phyloP scores from a whole-genome alignment of 2,113 vertebrate species.

The Sorex fumeus region DNA sequence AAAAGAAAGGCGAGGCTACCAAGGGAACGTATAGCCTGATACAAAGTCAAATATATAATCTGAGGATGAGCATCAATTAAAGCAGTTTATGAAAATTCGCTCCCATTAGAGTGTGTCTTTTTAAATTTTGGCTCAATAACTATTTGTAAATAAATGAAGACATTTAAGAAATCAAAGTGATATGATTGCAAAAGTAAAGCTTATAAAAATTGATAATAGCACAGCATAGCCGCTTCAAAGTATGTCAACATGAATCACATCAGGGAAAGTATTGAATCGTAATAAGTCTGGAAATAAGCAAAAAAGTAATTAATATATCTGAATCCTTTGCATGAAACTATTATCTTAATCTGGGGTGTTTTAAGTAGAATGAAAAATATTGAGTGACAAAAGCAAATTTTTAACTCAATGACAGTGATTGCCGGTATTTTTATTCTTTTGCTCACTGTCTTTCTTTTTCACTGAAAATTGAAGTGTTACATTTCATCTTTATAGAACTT shows the following conservation, averaged over 20 bases:
- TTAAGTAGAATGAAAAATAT: constrained; percentile 63
- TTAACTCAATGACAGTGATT: constrained; percentile 26
- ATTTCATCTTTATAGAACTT: constrained; percentile 28
- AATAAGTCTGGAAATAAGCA: constrained; percentile 55
- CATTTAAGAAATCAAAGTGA: constrained; percentile 69
- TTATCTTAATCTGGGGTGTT: constrained; percentile 59
- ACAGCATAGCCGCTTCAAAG: constrained; percentile 16
- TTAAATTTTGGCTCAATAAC: constrained; percentile 62
- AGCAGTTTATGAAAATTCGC: constrained; percentile 69
- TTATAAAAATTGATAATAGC: constrained; percentile 65
- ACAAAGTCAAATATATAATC: constrained; percentile 28
- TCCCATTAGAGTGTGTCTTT: constrained; percentile 62
- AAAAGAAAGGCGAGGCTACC: constrained; percentile 24
- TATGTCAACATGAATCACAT: constrained; percentile 53
- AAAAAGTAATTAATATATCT: constrained; percentile 66
- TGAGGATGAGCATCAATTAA: constrained; percentile 36
- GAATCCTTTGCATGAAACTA: constrained; percentile 52
- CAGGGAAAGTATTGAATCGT: constrained; percentile 67
- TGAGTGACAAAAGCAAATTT: constrained; percentile 52
- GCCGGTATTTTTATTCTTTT: constrained; percentile 41
- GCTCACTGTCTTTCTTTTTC: not conserved
- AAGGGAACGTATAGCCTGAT: constrained; percentile 47
- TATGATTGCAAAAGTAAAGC: constrained; percentile 50
- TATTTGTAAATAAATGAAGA: constrained; percentile 73
- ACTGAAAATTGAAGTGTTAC: not conserved